phyloP scores from a whole-genome alignment of 2,797 vertebrate genomes.

The Columba guinea region DNA sequence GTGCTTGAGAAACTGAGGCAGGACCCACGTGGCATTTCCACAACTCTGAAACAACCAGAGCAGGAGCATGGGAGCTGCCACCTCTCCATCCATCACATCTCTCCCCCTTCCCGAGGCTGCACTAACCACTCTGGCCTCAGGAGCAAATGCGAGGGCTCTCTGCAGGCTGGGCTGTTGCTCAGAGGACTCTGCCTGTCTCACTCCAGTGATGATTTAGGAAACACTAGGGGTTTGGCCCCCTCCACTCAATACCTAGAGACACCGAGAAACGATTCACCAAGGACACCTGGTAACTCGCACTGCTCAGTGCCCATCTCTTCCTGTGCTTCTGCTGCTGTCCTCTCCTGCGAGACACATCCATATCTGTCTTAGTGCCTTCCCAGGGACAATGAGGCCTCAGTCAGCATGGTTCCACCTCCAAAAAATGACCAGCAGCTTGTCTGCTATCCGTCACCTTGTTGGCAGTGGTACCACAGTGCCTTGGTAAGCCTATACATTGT shows the following conservation, averaged over 20 bases:
- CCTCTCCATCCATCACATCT: fast-evolving
- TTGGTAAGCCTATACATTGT: fast-evolving
- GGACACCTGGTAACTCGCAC: neutral
- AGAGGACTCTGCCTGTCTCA: neutral
- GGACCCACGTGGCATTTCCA: neutral
- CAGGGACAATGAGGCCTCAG: neutral
- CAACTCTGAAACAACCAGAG: fast-evolving
- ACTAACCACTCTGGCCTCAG: neutral
- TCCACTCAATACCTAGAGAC: neutral
- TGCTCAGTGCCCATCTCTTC: neutral
- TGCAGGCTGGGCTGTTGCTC: neutral
- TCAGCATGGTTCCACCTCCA: neutral
- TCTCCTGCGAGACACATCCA: neutral
- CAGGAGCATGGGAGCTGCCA: neutral
- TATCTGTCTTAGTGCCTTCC: neutral
- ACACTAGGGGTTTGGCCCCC: neutral
- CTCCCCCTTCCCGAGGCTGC: neutral
- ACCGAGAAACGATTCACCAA: neutral
- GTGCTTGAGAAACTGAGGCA: neutral
- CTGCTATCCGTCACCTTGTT: neutral
- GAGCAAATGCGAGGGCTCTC: fast-evolving
- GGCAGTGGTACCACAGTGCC: neutral
- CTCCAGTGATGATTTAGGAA: neutral
- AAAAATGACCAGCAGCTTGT: neutral
- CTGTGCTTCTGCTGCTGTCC: neutral